Conservation (phyloP, 2,888 invertebrate genomes). For the Deilephila elpenor region DNA sequence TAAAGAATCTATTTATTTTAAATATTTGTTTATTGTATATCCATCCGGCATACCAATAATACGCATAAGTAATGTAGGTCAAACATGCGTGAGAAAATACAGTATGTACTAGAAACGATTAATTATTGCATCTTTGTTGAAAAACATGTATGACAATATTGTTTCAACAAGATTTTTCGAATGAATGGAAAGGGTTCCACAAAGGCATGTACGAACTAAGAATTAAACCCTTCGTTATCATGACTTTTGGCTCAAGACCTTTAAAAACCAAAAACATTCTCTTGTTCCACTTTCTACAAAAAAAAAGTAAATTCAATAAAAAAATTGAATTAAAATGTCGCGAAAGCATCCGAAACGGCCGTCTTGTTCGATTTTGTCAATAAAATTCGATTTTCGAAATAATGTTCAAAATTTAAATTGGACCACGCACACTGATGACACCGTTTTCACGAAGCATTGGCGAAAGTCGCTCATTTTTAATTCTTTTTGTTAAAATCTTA, state of each 20-base stretch:
- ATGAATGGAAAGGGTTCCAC: not conserved
- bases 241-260: too few species aligned
- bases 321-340: not conserved
- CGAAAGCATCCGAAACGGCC: not conserved
- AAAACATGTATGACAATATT: too few species aligned
- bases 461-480: slow-evolving; percentile 35
- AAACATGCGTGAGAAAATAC: not conserved
- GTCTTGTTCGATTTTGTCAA: not conserved
- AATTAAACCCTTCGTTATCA: not conserved
- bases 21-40: not conserved
- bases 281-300: not conserved
- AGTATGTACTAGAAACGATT: not conserved
- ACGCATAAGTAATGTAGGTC: not conserved
- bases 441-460: slow-evolving; percentile 19
- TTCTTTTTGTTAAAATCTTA: slow-evolving; percentile 33
- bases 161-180: too few species aligned
- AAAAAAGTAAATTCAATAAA: not conserved
- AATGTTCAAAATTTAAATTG: not conserved
- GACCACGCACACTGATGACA: not conserved
- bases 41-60: not conserved
- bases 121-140: too few species aligned
- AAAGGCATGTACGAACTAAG: not conserved
- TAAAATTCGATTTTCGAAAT: not conserved
- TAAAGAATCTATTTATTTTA: not conserved
- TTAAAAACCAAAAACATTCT: not conserved